Conservation (phyloP, 2,113 vertebrate species). For the Cinclus cinclus region DNA sequence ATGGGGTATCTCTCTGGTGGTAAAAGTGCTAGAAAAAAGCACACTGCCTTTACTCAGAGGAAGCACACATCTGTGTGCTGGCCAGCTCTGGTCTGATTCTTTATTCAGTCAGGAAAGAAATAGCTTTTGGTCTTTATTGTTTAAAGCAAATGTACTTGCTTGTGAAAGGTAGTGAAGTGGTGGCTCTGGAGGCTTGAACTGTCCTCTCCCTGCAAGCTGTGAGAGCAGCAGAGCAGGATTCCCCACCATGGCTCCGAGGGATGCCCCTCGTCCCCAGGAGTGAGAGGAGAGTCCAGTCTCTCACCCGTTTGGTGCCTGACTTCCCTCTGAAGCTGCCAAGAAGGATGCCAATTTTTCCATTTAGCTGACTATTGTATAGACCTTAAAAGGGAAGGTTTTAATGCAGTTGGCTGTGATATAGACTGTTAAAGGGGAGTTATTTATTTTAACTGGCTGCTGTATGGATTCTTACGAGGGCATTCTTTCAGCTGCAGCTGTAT, state of each 20-base stretch:
- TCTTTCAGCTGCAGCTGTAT: constrained; percentile 60
- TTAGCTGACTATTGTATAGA: constrained; percentile 76
- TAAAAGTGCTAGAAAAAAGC: neutral
- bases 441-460: constrained; percentile 77
- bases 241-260: neutral
- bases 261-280: neutral
- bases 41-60: neutral
- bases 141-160: neutral
- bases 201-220: neutral
- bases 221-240: neutral
- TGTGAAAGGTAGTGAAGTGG: neutral
- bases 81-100: neutral
- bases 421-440: constrained; percentile 75
- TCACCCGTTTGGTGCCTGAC: constrained; percentile 26
- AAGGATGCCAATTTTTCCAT: constrained; percentile 77
- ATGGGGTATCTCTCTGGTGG: neutral
- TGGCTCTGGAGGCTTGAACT: neutral
- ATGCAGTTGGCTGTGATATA: constrained; percentile 77
- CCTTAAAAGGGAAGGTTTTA: constrained; percentile 82
- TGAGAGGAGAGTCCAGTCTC: neutral
- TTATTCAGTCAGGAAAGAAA: neutral
- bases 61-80: rapidly evolving
- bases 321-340: constrained; percentile 60
- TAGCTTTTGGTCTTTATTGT: neutral
- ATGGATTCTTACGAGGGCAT: constrained; percentile 66